Conservation (phyloP, 2,888 invertebrate species). For the Agrotis segetum region DNA sequence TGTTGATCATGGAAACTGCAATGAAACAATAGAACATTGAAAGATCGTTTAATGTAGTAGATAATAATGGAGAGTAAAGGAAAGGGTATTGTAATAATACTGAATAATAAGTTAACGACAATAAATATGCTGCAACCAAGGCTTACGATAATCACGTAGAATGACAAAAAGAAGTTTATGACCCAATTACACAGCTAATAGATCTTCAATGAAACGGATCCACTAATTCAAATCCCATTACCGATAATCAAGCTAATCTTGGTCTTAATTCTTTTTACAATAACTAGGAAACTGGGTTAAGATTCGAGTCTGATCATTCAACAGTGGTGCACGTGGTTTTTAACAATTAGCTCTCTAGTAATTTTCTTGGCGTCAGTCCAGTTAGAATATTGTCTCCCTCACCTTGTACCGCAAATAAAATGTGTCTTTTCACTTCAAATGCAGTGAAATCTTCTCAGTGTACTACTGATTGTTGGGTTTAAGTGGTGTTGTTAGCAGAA, state of each 20-base stretch:
- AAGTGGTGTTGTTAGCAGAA: conserved; percentile 38
- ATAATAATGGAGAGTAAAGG: conserved; percentile 5
- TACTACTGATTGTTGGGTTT: conserved; percentile 34
- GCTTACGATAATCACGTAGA: background rate
- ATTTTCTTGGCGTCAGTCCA: conserved; percentile 75
- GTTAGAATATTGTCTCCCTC: conserved; percentile 75
- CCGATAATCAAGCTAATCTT: conserved; percentile 41
- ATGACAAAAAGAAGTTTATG: conserved; percentile 5
- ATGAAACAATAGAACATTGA: conserved; percentile 40
- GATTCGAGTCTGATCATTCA: conserved; percentile 50
- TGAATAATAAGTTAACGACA: conserved; percentile 7
- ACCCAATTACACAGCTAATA: conserved; percentile 9
- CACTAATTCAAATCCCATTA: conserved; percentile 35
- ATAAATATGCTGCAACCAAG: conserved; percentile 3
- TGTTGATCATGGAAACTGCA: conserved; percentile 7
- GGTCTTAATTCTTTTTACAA: conserved; percentile 45
- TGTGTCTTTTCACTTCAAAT: conserved; percentile 57
- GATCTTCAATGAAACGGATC: conserved; percentile 9
- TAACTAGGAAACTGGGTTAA: conserved; percentile 68
- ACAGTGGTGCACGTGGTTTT: conserved; percentile 51
- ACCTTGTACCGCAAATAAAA: conserved; percentile 86
- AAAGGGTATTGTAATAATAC: background rate
- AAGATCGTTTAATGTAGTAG: conserved; percentile 1
- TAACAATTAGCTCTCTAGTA: conserved; percentile 63
- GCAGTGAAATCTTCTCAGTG: conserved; percentile 53